Evolutionary conservation across 53 echinoderm and acorn worm species (phyloP).

Genomic region (Astropecten irregularis): DNA sequence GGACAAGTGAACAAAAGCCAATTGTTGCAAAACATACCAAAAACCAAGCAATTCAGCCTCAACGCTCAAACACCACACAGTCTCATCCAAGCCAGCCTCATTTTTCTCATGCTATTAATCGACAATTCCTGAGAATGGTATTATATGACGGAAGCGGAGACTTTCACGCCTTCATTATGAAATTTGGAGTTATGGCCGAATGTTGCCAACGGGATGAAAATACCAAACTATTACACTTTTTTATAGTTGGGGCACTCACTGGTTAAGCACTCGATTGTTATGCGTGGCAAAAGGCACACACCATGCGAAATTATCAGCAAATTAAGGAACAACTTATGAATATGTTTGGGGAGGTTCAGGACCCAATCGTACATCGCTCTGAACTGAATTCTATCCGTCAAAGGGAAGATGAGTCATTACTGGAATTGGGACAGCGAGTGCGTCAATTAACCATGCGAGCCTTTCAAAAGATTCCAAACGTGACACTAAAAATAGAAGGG

Average conservation of each 20-base stretch:
- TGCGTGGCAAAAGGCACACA: neutral
- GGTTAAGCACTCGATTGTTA: neutral
- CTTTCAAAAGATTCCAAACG: neutral
- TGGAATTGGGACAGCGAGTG: conserved; percentile 6
- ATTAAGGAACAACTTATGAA: neutral
- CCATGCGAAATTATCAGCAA: neutral
- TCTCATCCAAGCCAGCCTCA: no score
- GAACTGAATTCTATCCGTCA: neutral
- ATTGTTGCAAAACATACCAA: no score
- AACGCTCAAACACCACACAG: no score
- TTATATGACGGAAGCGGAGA: neutral
- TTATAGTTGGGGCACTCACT: no score
- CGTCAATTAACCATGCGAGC: neutral
- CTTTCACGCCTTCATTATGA: neutral
- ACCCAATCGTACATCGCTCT: neutral
- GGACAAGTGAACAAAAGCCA: no score
- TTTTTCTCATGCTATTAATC: no score
- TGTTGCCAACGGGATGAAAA: no score
- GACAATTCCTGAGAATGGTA: neutral
- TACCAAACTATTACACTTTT: neutral
- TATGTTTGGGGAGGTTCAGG: neutral
- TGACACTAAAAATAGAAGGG: neutral
- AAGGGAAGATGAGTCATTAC: neutral
- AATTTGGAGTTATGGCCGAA: no score
- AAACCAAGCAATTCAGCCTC: no score